phyloP scores from a whole-genome alignment of 2,113 vertebrate genomes.

The Microcebus tavaratra region DNA sequence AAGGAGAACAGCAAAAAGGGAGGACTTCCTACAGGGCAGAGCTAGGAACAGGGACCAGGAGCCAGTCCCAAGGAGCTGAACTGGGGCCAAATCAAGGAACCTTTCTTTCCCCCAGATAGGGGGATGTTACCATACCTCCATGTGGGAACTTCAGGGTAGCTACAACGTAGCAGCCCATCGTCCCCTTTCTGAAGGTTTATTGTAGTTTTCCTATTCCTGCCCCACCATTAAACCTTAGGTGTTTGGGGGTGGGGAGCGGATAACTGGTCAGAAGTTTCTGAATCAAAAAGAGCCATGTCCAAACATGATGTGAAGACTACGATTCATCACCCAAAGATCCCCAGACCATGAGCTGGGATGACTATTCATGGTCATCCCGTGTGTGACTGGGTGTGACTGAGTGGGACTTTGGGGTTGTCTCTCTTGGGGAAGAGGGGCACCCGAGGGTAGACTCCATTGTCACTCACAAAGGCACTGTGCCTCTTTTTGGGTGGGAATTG shows the following conservation, averaged over 20 bases:
- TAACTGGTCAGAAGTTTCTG: no score
- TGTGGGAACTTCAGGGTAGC: background rate
- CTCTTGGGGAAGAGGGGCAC: background rate
- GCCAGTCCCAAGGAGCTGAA: background rate
- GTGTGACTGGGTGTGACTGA: background rate
- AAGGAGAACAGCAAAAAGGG: background rate
- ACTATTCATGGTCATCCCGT: no score
- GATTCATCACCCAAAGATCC: background rate
- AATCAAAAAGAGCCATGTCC: background rate
- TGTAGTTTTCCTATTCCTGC: background rate
- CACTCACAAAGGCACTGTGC: no score
- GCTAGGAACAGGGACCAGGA: background rate
- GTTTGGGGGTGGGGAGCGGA: no score
- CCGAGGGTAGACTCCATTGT: rapidly evolving
- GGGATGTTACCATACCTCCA: background rate
- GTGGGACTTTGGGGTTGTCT: background rate
- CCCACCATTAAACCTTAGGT: background rate
- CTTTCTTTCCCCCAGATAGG: no score
- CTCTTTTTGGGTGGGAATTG: background rate
- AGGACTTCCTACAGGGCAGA: background rate
- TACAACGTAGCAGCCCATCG: rapidly evolving
- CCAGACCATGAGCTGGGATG: background rate
- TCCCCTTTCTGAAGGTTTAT: background rate
- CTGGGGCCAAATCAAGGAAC: background rate
- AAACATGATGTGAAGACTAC: rapidly evolving